Evolutionary conservation across 2,797 vertebrate genomes (phyloP), one percentile per base, ranked within the genome.

Genomic region (Melanogrammus aeglefinus): DNA sequence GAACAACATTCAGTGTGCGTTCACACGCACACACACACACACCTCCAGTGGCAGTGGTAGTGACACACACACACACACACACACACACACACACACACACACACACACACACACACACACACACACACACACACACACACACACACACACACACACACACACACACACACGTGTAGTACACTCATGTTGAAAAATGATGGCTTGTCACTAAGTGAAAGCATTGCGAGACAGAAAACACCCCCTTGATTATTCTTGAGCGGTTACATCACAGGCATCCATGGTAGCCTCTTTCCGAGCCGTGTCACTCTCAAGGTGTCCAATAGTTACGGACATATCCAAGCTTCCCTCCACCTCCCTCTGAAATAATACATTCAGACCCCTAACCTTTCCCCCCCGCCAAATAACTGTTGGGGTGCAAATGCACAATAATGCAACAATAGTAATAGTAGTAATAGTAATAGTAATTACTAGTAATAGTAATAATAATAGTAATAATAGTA

Each of bases 231-330:
- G 76, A 83, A 75, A 82, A 47, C 44, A 18, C 63, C 72, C 18
- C 74, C 51, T 79, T 75, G 72, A 81, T 85, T 63, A 74, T 77
- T 75, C 21, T 36, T 74, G 66, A 8, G 24, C 66, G 51, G 51
- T 21, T 4, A 57, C 27, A 70, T 70, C 27, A 70, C 8, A 1
- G 27, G 66, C 8, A n/a, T 27, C 44, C 44, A 7, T 57, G 18
- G 18, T 18, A 57, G 51, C 51, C 51, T 57, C 51, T 57, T 57
- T 21, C n/a, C 51, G 4, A 57, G 51, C 51, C 3, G 14, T 7
- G 47, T 21, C 4, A n/a, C 16, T 57, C 47, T 57, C 18, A 57
- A 57, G 47, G 47, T 18, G 51, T 6, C 51, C 4, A 16, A 47
- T 47, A 47, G 13, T 47, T 13, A 47, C 44, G 16, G 44, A 3